A percentile compares a stretch with the other conserved stretches of the same genome.
phyloP scores from a whole-genome alignment of 2,797 vertebrate species.

The Megalops cyprinoides region DNA sequence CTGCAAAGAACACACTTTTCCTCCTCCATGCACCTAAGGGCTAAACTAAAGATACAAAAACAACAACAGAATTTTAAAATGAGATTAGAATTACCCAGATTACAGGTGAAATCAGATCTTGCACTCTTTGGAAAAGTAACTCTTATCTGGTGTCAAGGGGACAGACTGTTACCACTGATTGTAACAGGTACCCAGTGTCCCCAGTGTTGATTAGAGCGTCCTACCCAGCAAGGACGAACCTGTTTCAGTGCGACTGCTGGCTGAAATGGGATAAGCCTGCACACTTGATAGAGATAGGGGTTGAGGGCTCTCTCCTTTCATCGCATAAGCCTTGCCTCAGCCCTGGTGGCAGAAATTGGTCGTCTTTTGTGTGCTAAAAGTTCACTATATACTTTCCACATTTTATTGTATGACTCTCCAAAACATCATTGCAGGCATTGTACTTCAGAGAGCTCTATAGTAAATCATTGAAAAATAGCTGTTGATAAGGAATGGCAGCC shows the following conservation, averaged over 20 bases:
- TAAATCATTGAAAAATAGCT: background rate
- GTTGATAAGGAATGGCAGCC: background rate
- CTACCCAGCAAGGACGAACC: background rate
- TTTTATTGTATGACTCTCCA: background rate
- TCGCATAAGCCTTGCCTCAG: background rate
- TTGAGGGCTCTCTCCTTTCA: background rate
- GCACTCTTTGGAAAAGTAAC: background rate
- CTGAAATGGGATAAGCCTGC: background rate
- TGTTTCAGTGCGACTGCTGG: background rate
- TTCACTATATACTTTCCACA: background rate
- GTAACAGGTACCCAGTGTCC: background rate
- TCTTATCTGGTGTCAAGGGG: background rate
- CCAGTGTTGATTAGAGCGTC: background rate
- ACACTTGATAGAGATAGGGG: background rate
- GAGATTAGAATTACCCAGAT: background rate
- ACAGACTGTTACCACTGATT: background rate
- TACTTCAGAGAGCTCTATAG: background rate
- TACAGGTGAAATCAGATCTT: background rate
- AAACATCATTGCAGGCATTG: background rate
- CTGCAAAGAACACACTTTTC: background rate
- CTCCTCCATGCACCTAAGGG: background rate
- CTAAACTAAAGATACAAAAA: background rate
- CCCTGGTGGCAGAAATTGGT: background rate
- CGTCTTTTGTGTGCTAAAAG: background rate
- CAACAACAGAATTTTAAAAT: background rate